Evolutionary conservation across 1,140 invertebrate species (phyloP).

Genomic region (Temnothorax longispinosus): DNA sequence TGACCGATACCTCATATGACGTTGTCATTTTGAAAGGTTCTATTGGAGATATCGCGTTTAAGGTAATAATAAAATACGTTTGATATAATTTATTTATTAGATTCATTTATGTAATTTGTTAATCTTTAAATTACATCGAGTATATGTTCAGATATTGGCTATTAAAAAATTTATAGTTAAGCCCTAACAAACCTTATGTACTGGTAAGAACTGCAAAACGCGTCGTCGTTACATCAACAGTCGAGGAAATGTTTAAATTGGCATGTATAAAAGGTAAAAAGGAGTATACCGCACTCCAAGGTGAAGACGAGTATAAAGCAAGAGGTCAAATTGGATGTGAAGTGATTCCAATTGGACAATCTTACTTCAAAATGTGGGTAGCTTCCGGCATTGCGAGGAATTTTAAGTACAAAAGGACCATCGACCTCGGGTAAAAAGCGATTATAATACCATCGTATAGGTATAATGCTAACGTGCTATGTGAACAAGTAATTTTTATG

Average conservation of each 20-base stretch:
- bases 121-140: not conserved
- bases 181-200: too few relatives aligned
- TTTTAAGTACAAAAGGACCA: constrained; percentile 60
- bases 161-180: too few relatives aligned
- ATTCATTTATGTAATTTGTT: not conserved
- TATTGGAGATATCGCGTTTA: not conserved
- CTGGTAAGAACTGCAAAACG: not conserved
- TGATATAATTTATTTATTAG: not conserved
- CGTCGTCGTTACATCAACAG: not conserved
- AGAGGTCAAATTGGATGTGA: constrained; percentile 27
- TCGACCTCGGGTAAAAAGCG: constrained; percentile 64
- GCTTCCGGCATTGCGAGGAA: constrained; percentile 55
- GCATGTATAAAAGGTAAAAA: constrained; percentile 14
- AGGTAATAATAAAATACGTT: not conserved
- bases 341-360: constrained; percentile 24
- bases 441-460: not conserved
- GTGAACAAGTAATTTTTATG: not conserved
- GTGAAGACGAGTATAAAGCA: constrained; percentile 48
- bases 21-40: constrained; percentile 42
- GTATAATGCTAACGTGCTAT: not conserved
- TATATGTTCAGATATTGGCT: too few relatives aligned
- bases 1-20: constrained; percentile 33
- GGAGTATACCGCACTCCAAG: constrained; percentile 4
- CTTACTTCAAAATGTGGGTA: constrained; percentile 11
- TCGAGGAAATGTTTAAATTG: constrained; percentile 42